phyloP scores from a whole-genome alignment of 2,888 invertebrate genomes.

The Oasisia sp. region DNA sequence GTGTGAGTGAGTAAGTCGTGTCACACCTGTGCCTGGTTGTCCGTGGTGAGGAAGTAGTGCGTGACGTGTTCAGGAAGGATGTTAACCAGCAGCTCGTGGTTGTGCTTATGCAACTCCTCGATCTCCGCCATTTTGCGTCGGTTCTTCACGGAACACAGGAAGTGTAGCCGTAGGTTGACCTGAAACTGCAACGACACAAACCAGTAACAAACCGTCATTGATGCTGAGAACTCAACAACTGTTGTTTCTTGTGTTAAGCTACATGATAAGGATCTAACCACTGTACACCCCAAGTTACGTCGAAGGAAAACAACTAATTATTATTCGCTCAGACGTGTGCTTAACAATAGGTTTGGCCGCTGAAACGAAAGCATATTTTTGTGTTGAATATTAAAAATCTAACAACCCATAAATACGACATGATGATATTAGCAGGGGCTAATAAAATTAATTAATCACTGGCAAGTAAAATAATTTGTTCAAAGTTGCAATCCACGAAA shows the following conservation, averaged over 20 bases:
- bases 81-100: not conserved
- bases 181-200: not conserved
- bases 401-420: too few relatives aligned
- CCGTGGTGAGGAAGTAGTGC: not conserved
- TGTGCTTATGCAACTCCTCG: not conserved
- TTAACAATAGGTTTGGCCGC: too few relatives aligned
- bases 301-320: too few relatives aligned
- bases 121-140: not conserved
- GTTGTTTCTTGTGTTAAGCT: not conserved
- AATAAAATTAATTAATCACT: too few relatives aligned
- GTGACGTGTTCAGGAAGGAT: constrained; percentile 8
- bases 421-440: too few relatives aligned
- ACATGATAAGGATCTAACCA: not conserved
- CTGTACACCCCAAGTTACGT: too few relatives aligned
- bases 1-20: not conserved
- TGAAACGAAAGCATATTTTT: too few relatives aligned
- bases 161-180: not conserved
- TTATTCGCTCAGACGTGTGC: too few relatives aligned
- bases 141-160: not conserved
- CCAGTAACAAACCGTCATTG: not conserved
- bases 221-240: not conserved
- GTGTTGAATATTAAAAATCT: too few relatives aligned
- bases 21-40: not conserved
- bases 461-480: too few relatives aligned
- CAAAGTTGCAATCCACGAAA: too few relatives aligned